Base-by-base conservation (phyloP, 2,888 invertebrate genomes). In the Epistrophe grossulariae region DNA sequence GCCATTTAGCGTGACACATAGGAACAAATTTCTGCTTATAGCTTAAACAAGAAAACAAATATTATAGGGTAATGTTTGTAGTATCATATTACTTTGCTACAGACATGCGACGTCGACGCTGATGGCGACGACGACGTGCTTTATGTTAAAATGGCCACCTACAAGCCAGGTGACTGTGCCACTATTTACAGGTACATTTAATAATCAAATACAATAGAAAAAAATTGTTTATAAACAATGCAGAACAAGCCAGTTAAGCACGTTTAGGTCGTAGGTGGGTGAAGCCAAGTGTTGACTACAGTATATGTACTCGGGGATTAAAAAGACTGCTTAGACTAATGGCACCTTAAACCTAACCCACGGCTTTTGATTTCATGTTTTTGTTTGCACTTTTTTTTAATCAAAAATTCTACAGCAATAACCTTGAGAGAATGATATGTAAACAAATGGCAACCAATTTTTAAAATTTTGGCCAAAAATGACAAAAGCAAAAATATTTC, bases 171-270 rank as follows among this genome's bases (percentile, higher is more conserved):
- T 59, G 60, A 48, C 48, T 70, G 43, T 52, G 60, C 19, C 68
- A 60, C 55, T 55, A 15, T 24, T 7, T 52, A 1, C 35, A 8
- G 35, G 35, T 35, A 35, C 45, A 73, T 66, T 48, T 24, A 62
- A 66, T 72, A 78, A 43, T n/a, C 38, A 24, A 48, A 52, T 3
- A 40, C 28, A 68, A 48, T 45, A 71, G n/a, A 59, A 52, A 72
- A 35, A 64, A 68, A 38, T n/a, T 48, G 3, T 10, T 52, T 13
- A 70, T 71, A 82, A 72, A 74, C 52, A 43, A 48, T 55, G 71
- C 66, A 48, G 64, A 68, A 79, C 52, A 50, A 68, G 72, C 62
- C 66, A 70, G 71, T 77, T 84, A 73, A 84, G 57, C 81, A 84
- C 80, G 81, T 84, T 60, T 66, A 40, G 17, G 64, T 66, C 59